Conservation (phyloP, 2,797 vertebrate genomes). For the Hippocampus kuda region DNA sequence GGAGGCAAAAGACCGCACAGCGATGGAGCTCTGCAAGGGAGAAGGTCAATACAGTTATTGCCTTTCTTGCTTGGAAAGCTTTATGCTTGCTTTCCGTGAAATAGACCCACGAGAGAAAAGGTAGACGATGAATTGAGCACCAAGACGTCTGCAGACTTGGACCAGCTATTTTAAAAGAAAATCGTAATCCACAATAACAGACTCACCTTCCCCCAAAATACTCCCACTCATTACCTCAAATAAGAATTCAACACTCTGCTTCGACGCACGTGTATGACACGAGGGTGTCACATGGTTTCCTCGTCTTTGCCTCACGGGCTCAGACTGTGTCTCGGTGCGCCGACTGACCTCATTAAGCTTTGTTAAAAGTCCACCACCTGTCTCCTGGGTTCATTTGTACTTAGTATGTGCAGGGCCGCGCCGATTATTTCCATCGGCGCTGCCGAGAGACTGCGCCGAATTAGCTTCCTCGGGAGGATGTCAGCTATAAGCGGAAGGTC, state of each 20-base stretch:
- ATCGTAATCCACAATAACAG: not conserved
- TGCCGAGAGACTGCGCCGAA: slow-evolving; percentile 24
- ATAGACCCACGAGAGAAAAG: too few relatives aligned
- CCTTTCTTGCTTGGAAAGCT: too few relatives aligned
- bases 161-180: too few relatives aligned
- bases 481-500: slow-evolving; percentile 12
- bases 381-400: slow-evolving; percentile 51
- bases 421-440: slow-evolving; percentile 43
- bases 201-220: slow-evolving; percentile 6
- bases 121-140: too few relatives aligned
- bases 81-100: too few relatives aligned
- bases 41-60: not conserved
- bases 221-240: slow-evolving; percentile 19
- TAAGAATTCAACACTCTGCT: slow-evolving; percentile 11
- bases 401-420: slow-evolving; percentile 26
- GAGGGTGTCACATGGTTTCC: slow-evolving; percentile 8
- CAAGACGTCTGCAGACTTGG: too few relatives aligned
- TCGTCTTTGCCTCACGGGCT: slow-evolving; percentile 18
- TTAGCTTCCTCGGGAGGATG: slow-evolving; percentile 28
- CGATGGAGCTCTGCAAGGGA: slow-evolving; percentile 75
- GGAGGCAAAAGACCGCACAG: slow-evolving; percentile 87
- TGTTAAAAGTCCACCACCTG: slow-evolving; percentile 40
- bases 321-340: slow-evolving; percentile 24
- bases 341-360: slow-evolving; percentile 52
- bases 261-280: slow-evolving; percentile 13